Base-by-base conservation (phyloP, 1,140 invertebrate genomes). In the Stegodyphus dumicola region DNA sequence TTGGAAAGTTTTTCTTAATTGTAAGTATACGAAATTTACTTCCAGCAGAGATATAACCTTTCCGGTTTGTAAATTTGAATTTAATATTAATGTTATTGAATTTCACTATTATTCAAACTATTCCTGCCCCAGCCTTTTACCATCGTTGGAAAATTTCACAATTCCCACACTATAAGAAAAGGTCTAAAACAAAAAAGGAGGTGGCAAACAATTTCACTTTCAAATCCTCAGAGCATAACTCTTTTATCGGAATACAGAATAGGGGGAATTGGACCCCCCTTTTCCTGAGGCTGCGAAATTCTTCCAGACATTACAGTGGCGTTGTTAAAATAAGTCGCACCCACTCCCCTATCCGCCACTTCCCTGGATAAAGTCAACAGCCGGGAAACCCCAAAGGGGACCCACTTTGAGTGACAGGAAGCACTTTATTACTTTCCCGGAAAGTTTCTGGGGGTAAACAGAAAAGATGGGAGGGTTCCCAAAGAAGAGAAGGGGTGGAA, bases 371-470 rank as follows among this genome's bases (percentile, higher is more conserved):
- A 78, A 78, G 77, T 78, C 77, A 78, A 78, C 65, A 78, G 54
- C 77, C 65, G 56, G 53, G 77, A 53, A 78, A 77, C 54, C 60
- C 48, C 17, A 51, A 51, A 54, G 75, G 75, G 56, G 48, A 17
- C 64, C 49, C 77, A 18, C 69, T 78, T 78, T 78, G 77, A 78
- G 64, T 78, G 77, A 78, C 77, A 54, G 77, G 77, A 78, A 78
- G 56, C 77, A 78, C 64, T 78, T 78, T 78, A 78, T 78, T 78
- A 78, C 77, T 78, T 78, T 78, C 51, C 60, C 77, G 65, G 56
- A 78, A 78, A 78, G 51, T 67, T 78, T 78, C 65, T 69, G 64
- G 65, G 77, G 65, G 53, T 67, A 78, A 78, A 78, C 77, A 78
- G 49, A 6, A 64, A n/a, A n/a, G 60, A n/a, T 10, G 60, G 70